A percentile compares a stretch with the other conserved stretches of the same genome.
Evolutionary conservation across 1,140 invertebrate genomes (phyloP).

Genomic region (Polypedilum pembai): DNA sequence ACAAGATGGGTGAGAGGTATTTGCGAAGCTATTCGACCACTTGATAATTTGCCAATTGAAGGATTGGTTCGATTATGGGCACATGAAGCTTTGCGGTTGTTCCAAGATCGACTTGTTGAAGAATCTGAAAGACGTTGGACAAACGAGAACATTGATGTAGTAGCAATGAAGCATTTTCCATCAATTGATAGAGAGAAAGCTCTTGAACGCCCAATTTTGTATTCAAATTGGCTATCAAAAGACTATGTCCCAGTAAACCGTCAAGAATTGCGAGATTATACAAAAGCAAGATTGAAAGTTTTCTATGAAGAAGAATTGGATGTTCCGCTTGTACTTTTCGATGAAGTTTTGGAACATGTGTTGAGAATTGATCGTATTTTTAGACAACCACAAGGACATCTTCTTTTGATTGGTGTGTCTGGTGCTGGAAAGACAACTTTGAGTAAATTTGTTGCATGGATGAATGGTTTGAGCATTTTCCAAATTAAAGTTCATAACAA

Average conservation of each 20-base stretch:
- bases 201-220: slow-evolving; percentile 84
- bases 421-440: slow-evolving; percentile 98
- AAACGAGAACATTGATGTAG: slow-evolving; percentile 93
- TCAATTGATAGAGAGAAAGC: slow-evolving; percentile 78
- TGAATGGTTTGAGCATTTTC: slow-evolving; percentile 98
- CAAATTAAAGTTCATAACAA: slow-evolving; percentile 99
- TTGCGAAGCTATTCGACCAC: slow-evolving; percentile 92
- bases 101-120: slow-evolving; percentile 93
- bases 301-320: slow-evolving; percentile 99
- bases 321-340: slow-evolving; percentile 95
- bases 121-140: slow-evolving; percentile 95
- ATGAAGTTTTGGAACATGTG: slow-evolving; percentile 98
- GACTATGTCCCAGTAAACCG: slow-evolving; percentile 96
- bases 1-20: slow-evolving; percentile 99
- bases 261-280: slow-evolving; percentile 92
- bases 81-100: slow-evolving; percentile 94
- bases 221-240: slow-evolving; percentile 98
- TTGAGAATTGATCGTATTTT: slow-evolving; percentile 98
- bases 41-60: slow-evolving; percentile 86
- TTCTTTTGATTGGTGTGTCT: slow-evolving; percentile 93
- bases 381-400: slow-evolving; percentile 95
- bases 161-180: slow-evolving; percentile 93
- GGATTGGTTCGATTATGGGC: slow-evolving; percentile 96
- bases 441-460: slow-evolving; percentile 98
- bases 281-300: slow-evolving; percentile 93